A percentile compares a stretch with the other conserved stretches of the same genome.
Conservation (phyloP, 1,140 invertebrate genomes). For the Pogonomyrmex californicus region DNA sequence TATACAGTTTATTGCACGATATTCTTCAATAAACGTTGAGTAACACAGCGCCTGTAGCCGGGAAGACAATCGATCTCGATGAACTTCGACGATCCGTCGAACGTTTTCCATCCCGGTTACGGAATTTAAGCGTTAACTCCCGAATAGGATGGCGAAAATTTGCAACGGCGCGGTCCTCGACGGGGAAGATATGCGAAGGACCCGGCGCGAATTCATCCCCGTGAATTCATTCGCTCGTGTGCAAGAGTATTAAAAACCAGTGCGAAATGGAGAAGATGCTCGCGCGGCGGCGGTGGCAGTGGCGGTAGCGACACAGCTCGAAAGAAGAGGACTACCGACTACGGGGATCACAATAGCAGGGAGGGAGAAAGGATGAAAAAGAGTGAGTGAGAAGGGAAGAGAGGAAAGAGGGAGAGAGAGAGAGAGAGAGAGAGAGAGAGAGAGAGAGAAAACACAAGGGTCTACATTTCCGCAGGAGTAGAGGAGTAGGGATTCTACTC, state of each 20-base stretch:
- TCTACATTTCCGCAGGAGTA: not conserved
- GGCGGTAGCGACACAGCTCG: not conserved
- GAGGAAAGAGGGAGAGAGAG: not conserved
- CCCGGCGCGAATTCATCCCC: slow-evolving; percentile 12
- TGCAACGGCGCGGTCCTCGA: not conserved
- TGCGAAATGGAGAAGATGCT: slow-evolving; percentile 33
- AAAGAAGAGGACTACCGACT: not conserved
- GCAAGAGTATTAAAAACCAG: slow-evolving; percentile 39
- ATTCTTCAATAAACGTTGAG: not conserved
- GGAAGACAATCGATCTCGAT: not conserved
- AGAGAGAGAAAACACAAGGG: slow-evolving; percentile 3
- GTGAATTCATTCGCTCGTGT: not conserved
- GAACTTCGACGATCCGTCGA: not conserved
- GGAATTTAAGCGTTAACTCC: not conserved
- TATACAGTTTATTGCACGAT: not conserved
- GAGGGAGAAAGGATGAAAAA: not conserved
- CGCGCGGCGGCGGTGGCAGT: not conserved
- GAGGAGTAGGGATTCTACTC: slow-evolving; percentile 48
- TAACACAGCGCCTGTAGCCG: not conserved
- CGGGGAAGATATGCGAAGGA: not conserved
- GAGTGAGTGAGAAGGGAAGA: no score
- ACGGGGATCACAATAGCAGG: no score
- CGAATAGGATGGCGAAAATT: not conserved
- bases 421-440: not conserved
- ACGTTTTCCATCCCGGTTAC: not conserved